Percentiles rank a stretch among this genome's conserved stretches.
Conservation (phyloP, 2,113 vertebrate species). For the Lagenorhynchus albirostris region DNA sequence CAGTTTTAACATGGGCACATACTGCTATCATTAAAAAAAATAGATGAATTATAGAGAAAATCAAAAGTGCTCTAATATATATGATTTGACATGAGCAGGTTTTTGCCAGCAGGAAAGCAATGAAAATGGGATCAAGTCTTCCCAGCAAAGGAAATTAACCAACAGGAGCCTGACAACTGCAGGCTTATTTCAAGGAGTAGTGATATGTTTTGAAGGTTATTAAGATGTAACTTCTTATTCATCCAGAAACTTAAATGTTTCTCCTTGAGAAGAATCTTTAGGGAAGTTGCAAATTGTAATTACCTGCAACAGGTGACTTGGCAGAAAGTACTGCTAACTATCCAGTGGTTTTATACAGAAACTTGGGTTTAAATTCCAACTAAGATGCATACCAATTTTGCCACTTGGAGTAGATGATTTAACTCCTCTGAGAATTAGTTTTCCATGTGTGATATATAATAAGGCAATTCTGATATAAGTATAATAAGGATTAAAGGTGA, state of each 20-base stretch:
- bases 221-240: constrained; percentile 54
- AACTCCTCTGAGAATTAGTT: background rate
- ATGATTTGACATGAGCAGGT: constrained; percentile 62
- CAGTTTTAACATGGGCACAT: background rate
- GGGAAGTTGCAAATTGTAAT: constrained; percentile 3
- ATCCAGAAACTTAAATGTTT: constrained; percentile 46
- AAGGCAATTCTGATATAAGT: background rate
- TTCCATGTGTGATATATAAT: background rate
- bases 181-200: constrained; percentile 51
- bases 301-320: background rate
- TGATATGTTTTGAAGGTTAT: constrained; percentile 70
- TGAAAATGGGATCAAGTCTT: constrained; percentile 68
- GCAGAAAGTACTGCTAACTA: background rate
- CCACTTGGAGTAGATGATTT: background rate
- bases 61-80: constrained; percentile 51
- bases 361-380: background rate
- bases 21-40: background rate
- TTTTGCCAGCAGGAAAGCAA: constrained; percentile 66
- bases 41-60: constrained; percentile 35
- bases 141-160: constrained; percentile 64
- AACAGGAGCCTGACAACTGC: constrained; percentile 60
- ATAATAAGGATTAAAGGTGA: background rate
- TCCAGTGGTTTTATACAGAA: background rate
- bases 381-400: background rate
- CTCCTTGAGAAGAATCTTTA: constrained; percentile 40